These are phyloP conservation scores for Bimastos eiseni DNA, from an alignment of 2,888 invertebrate genomes.

Conservation along the genomic window DNA sequence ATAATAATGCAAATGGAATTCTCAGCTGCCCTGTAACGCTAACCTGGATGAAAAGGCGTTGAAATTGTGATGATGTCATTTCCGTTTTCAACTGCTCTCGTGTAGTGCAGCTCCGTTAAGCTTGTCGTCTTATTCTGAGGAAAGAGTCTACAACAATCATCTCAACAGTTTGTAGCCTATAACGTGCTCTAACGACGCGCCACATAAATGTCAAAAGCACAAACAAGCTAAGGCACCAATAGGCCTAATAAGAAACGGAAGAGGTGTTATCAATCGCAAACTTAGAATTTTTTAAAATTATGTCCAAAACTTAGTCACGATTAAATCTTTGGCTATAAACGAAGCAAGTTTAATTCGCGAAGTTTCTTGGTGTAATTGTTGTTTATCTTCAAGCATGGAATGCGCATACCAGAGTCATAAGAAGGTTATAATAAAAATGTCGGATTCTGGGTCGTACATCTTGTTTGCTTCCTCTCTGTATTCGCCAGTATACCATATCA, in stretches of 20 bases:
- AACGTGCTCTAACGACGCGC: background rate
- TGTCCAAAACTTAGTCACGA: background rate
- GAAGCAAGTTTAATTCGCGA: too few species aligned
- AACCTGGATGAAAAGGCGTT: conserved; percentile 42
- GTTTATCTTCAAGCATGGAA: too few species aligned
- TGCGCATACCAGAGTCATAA: too few species aligned
- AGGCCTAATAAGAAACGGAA: background rate
- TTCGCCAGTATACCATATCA: too few species aligned
- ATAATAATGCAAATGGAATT: background rate
- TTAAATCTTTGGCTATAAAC: too few species aligned
- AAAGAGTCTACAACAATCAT: conserved; percentile 41
- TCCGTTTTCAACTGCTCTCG: conserved; percentile 50
- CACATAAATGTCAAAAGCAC: background rate
- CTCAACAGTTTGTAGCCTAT: background rate
- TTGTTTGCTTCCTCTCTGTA: too few species aligned
- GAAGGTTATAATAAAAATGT: too few species aligned
- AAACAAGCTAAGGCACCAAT: background rate
- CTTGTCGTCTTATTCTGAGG: conserved; percentile 45
- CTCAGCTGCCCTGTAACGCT: background rate
- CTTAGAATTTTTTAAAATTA: background rate
- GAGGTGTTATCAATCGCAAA: background rate
- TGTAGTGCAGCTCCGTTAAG: conserved; percentile 53
- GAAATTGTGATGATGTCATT: conserved; percentile 42
- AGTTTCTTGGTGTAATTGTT: too few species aligned
- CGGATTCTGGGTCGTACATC: too few species aligned